phyloP scores from a whole-genome alignment of 2,113 vertebrate genomes.

The Gallinago paraguaiae region DNA sequence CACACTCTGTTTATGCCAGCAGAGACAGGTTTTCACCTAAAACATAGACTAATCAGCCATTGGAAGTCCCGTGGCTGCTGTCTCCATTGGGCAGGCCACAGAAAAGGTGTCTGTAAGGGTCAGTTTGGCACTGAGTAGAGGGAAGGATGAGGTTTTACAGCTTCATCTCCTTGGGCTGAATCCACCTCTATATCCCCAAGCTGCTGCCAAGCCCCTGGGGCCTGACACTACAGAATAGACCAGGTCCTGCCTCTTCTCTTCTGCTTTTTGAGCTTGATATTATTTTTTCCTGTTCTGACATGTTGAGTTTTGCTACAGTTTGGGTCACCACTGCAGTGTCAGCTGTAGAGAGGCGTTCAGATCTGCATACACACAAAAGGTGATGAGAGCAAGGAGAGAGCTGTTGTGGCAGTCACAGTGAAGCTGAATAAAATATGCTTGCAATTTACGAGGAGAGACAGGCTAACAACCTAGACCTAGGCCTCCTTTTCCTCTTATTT shows the following conservation, averaged over 20 bases:
- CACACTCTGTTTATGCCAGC: not conserved
- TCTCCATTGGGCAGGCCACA: not conserved
- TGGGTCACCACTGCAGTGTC: accelerated
- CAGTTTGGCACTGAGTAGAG: not conserved
- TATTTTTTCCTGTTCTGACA: not conserved
- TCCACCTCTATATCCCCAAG: accelerated
- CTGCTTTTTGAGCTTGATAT: accelerated
- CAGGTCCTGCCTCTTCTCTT: not conserved
- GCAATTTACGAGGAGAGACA: not conserved
- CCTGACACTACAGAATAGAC: not conserved
- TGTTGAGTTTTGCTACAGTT: accelerated
- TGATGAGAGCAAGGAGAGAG: not conserved
- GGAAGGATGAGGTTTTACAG: not conserved
- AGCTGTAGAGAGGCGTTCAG: not conserved
- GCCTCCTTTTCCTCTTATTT: not conserved
- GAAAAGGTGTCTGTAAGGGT: not conserved
- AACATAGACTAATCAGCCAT: not conserved
- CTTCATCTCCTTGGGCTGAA: not conserved
- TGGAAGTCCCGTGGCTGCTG: not conserved
- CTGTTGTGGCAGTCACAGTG: not conserved
- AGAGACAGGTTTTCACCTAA: not conserved
- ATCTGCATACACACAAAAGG: not conserved
- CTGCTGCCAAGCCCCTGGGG: accelerated
- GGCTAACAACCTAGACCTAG: not conserved
- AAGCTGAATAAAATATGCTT: not conserved